phyloP scores from a whole-genome alignment of 2,797 vertebrate species.

The Anabacerthia variegaticeps region DNA sequence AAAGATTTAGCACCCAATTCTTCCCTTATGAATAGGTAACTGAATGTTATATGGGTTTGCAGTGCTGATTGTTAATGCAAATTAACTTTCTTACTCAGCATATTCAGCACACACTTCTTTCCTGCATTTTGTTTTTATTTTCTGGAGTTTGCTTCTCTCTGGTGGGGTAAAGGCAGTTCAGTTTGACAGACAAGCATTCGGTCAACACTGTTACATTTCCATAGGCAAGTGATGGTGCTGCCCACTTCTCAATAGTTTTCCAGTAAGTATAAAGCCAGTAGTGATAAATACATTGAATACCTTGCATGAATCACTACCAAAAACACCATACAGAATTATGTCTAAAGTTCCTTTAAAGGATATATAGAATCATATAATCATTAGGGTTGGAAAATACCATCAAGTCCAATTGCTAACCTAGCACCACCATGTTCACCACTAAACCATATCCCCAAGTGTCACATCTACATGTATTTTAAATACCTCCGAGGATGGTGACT shows the following conservation, averaged over 20 bases:
- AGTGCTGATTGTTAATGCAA: neutral
- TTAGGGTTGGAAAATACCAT: neutral
- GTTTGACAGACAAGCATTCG: neutral
- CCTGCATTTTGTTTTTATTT: neutral
- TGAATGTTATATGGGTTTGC: neutral
- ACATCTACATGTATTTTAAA: neutral
- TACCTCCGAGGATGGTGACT: neutral
- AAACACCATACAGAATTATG: neutral
- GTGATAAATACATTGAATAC: neutral
- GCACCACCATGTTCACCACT: neutral
- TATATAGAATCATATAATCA: neutral
- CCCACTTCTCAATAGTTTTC: neutral
- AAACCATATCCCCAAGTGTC: no score
- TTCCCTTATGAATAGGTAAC: neutral
- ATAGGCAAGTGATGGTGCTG: neutral
- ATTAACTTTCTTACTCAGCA: neutral
- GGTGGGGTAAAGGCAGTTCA: neutral
- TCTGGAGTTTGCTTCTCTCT: neutral
- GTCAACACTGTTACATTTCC: neutral
- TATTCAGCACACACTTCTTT: neutral
- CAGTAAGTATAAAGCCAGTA: neutral
- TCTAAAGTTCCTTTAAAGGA: neutral
- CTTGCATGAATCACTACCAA: neutral
- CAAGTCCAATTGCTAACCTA: neutral
- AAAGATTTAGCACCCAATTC: neutral